Percentiles rank a stretch among this genome's conserved stretches.
phyloP scores from a whole-genome alignment of 2,797 vertebrate species.

The Catamblyrhynchus diadema region DNA sequence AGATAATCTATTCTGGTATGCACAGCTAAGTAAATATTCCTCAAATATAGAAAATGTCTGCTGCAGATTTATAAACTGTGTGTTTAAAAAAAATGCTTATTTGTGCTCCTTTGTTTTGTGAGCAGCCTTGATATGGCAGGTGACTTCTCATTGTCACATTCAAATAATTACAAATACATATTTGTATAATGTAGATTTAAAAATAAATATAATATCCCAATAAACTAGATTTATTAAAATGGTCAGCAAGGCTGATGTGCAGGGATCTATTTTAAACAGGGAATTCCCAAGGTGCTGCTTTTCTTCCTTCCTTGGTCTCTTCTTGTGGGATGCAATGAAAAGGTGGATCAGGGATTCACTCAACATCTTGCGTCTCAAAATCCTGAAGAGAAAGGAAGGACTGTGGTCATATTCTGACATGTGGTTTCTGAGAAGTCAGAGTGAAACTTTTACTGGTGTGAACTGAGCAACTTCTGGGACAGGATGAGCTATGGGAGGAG shows the following conservation, averaged over 20 bases:
- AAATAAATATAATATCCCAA: background rate
- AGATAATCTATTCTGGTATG: background rate
- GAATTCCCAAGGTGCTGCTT: background rate
- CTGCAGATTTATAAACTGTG: background rate
- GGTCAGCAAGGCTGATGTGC: background rate
- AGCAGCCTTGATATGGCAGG: background rate
- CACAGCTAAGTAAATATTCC: background rate
- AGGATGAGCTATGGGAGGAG: background rate
- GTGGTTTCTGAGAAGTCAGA: constrained; percentile 18
- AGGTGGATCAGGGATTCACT: background rate
- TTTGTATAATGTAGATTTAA: background rate
- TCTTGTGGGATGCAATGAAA: background rate
- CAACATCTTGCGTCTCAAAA: background rate
- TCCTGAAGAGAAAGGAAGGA: background rate
- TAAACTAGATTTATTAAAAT: background rate
- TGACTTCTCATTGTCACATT: background rate
- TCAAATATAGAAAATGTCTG: background rate
- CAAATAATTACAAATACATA: background rate
- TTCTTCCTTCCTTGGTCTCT: background rate
- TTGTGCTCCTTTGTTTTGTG: background rate
- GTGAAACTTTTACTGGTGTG: background rate
- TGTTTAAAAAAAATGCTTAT: background rate
- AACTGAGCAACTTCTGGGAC: background rate
- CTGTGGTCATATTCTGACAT: background rate
- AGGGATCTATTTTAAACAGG: background rate